phyloP scores from a whole-genome alignment of 2,113 vertebrate species.

The Tragelaphus buxtoni region DNA sequence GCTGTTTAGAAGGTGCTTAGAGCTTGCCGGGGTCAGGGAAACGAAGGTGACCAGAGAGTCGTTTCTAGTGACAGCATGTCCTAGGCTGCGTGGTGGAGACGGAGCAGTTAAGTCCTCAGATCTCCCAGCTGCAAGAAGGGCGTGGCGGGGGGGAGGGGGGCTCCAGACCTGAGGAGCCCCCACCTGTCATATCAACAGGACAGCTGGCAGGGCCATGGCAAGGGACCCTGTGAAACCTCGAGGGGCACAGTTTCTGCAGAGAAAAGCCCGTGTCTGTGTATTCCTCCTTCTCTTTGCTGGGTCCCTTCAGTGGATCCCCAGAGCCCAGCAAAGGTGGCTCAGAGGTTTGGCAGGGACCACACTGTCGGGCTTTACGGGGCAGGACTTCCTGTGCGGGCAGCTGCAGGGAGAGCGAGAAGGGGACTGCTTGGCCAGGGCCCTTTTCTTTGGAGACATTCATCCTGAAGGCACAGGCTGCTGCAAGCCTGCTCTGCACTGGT shows the following conservation, averaged over 20 bases:
- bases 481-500: conserved; percentile 37
- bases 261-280: neutral
- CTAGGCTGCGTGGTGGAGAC: neutral
- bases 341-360: neutral
- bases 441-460: conserved; percentile 52
- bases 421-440: neutral
- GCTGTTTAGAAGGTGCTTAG: neutral
- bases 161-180: neutral
- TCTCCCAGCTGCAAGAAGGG: neutral
- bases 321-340: neutral
- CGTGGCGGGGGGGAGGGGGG: too few relatives aligned
- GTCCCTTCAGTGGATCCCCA: neutral
- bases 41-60: neutral
- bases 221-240: neutral
- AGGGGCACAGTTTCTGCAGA: neutral
- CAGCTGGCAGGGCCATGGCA: neutral
- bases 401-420: neutral
- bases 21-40: neutral
- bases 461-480: conserved; percentile 39
- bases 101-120: neutral
- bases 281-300: neutral
- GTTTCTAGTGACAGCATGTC: neutral
- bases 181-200: neutral
- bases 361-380: neutral
- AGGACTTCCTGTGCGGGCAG: conserved; percentile 29